Base-by-base conservation (phyloP, 2,888 invertebrate species). In the Oscheius onirici region DNA sequence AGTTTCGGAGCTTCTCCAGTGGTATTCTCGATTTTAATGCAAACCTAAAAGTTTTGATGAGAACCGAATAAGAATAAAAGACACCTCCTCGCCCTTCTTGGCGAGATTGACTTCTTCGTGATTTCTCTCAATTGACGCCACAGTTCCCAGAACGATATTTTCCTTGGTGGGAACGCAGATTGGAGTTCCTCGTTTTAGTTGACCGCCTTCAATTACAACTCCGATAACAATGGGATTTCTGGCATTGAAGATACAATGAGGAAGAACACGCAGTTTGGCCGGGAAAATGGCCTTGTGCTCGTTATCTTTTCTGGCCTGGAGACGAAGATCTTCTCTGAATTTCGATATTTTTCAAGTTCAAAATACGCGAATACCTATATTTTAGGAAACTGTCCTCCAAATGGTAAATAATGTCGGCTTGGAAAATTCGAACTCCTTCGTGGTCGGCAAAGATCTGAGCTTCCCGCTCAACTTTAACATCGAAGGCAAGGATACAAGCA, bases 1-100 rank as follows among this genome's bases (percentile, higher is more conserved):
- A 99, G 93, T 90, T 97, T 97, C 57, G 99, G 99, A 58, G 97
- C 92, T 89, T 99, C 97, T n/a, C 97, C 97, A 17, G 95, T 94
- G 60, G 94, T 92, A 34, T 95, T 93, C 85, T 97, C 97, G 82
- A 99, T 97, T 91, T 87, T 87, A 87, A 96, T 92, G 90, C 95
- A 95, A 46, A 96, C 94, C 73, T 75, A 69, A 52, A 58, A 24
- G 90, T 95, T 95, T 89, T 3, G n/a, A n/a, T n/a, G n/a, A n/a
- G n/a, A n/a, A n/a, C n/a, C n/a, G n/a, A n/a, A n/a, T n/a, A n/a
- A n/a, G n/a, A n/a, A n/a, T n/a, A n/a, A 34, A 17, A 88, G 20
- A 13, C 20, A 75, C 80, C 81, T 90, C 90, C 75, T 89, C 88
- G 24, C 99, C 99, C 89, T 95, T 95, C 78, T 94, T 91, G 13